Percentiles rank a stretch among this genome's conserved stretches.
phyloP scores from a whole-genome alignment of 2,113 vertebrate species.

The Heliornis fulica region DNA sequence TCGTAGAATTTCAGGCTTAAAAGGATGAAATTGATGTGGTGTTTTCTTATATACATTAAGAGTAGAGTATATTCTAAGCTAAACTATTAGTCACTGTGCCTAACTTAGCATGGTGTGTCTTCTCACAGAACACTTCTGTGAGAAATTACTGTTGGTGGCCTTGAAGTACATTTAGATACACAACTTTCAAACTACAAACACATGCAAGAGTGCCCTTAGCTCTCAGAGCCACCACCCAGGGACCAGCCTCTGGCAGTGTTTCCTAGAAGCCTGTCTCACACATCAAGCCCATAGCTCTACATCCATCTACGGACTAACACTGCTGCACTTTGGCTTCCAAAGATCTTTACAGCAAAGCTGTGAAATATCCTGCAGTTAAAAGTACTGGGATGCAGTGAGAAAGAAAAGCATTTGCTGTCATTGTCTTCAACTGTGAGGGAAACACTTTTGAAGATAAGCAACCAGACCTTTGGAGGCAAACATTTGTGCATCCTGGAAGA shows the following conservation, averaged over 20 bases:
- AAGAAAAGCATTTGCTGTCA: not conserved
- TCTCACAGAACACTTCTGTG: not conserved
- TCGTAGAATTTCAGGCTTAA: not conserved
- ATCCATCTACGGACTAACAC: no score
- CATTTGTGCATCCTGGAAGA: not conserved
- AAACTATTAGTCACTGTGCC: not conserved
- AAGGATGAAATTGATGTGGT: not conserved
- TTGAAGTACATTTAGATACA: not conserved
- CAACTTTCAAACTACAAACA: not conserved
- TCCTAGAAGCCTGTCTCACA: not conserved
- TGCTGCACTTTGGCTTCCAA: not conserved
- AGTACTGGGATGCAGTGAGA: not conserved
- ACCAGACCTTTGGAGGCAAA: not conserved
- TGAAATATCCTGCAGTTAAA: not conserved
- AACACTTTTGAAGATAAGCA: not conserved
- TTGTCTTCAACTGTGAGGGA: not conserved
- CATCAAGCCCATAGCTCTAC: not conserved
- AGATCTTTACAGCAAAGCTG: not conserved
- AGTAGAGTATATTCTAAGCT: not conserved
- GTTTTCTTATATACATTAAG: not conserved
- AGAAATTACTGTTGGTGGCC: not conserved
- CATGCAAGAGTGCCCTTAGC: not conserved
- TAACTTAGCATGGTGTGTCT: not conserved
- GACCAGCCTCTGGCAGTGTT: not conserved
- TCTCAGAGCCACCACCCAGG: not conserved